A percentile compares a stretch with the other conserved stretches of the same genome.
These are phyloP conservation scores for Cryptotermes secundus DNA, from an alignment of 1,140 invertebrate genomes.

Conservation along the genomic window DNA sequence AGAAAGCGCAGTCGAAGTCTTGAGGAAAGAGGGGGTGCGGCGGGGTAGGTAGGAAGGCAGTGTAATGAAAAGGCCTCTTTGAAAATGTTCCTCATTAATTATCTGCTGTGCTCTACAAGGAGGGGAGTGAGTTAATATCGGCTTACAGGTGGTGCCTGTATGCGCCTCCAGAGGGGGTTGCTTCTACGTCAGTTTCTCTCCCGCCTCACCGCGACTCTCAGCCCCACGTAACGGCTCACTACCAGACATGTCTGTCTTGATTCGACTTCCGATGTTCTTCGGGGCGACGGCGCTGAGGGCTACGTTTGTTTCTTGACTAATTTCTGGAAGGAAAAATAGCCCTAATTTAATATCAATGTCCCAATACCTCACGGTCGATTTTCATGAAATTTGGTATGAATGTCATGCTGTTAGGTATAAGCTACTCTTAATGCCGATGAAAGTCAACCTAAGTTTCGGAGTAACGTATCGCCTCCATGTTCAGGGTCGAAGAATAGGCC, in stretches of 20 bases:
- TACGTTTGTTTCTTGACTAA: no score
- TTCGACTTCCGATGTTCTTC: neutral
- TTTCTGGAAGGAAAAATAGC: no score
- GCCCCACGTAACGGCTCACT: neutral
- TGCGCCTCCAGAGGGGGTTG: neutral
- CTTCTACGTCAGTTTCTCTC: neutral
- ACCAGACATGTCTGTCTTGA: neutral
- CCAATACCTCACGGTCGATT: no score
- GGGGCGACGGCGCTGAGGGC: no score
- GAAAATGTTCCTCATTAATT: conserved; percentile 29
- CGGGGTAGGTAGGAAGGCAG: neutral
- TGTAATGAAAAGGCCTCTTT: conserved; percentile 30
- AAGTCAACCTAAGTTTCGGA: no score
- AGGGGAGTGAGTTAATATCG: conserved; percentile 26
- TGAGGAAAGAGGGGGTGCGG: neutral
- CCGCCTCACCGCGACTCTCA: neutral
- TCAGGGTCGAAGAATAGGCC: no score
- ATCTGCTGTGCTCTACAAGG: conserved; percentile 9
- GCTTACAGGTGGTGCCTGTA: conserved; percentile 28
- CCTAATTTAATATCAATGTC: no score
- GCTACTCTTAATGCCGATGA: no score
- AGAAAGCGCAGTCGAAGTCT: conserved; percentile 18
- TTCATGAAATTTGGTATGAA: no score
- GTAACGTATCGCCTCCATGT: no score
- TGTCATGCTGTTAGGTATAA: no score